Evolutionary conservation across 30 jellyfish, hydroid and myxozoan species (phyloP).

Genomic region (Phacellophora camtschatica): DNA sequence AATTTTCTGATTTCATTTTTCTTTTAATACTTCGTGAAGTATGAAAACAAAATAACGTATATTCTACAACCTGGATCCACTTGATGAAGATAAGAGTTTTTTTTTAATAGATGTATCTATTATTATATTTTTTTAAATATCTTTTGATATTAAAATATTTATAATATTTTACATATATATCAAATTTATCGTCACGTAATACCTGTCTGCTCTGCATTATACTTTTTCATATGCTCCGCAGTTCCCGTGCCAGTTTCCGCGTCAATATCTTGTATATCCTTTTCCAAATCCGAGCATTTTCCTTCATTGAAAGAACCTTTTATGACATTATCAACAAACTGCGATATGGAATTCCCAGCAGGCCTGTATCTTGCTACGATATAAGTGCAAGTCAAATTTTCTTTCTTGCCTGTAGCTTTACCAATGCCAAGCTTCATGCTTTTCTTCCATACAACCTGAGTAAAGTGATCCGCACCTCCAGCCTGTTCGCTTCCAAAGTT

Average conservation of each 20-base stretch:
- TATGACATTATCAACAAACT: conserved; percentile 50
- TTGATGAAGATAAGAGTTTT: too few relatives aligned
- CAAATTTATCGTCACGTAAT: too few relatives aligned
- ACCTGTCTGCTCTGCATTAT: too few relatives aligned
- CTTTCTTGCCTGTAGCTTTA: conserved; percentile 54
- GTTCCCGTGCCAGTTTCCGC: conserved; percentile 67
- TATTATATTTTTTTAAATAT: too few relatives aligned
- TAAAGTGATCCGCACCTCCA: conserved; percentile 72
- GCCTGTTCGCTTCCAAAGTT: conserved; percentile 52
- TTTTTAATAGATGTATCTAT: too few relatives aligned
- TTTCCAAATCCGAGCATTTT: conserved; percentile 51
- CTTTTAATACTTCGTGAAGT: too few relatives aligned
- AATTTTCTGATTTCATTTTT: too few relatives aligned
- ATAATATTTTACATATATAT: too few relatives aligned
- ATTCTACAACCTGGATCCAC: too few relatives aligned
- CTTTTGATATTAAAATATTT: too few relatives aligned
- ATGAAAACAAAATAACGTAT: too few relatives aligned
- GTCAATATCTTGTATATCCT: conserved; percentile 52
- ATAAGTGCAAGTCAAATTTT: conserved; percentile 62
- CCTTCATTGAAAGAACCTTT: conserved; percentile 62
- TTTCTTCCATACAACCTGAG: conserved; percentile 80
- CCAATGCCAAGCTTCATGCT: conserved; percentile 66
- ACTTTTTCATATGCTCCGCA: too few relatives aligned
- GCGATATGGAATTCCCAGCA: conserved; percentile 54
- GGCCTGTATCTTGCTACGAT: conserved; percentile 79